These are phyloP conservation scores for Flexamia atlantica DNA, from an alignment of 2,888 invertebrate genomes.

Conservation along the genomic window DNA sequence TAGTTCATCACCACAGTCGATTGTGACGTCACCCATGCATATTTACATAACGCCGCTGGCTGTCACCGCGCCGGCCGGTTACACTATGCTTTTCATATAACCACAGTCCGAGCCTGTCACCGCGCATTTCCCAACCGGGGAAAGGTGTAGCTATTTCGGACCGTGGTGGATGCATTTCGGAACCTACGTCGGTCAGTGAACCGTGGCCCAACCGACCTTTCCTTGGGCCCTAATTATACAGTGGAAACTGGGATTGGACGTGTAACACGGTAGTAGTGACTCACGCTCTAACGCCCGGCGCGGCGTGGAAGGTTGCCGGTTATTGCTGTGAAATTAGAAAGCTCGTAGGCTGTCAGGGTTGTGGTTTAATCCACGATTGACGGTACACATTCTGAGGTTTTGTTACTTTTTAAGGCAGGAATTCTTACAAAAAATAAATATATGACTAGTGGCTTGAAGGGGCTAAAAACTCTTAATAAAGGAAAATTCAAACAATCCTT, in stretches of 20 bases:
- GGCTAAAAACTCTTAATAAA: too few relatives aligned
- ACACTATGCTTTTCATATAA: too few relatives aligned
- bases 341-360: too few relatives aligned
- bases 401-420: too few relatives aligned
- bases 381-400: too few relatives aligned
- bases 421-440: too few relatives aligned
- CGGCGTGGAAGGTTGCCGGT: conserved; percentile 1
- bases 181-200: not conserved
- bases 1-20: not conserved
- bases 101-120: not conserved
- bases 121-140: conserved; percentile 4
- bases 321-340: not conserved
- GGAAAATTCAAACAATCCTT: too few relatives aligned
- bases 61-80: too few relatives aligned
- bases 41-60: too few relatives aligned
- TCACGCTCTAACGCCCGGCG: not conserved
- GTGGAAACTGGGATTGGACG: conserved; percentile 6
- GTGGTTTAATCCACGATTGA: too few relatives aligned
- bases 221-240: conserved; percentile 28
- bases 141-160: conserved; percentile 22
- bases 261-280: not conserved
- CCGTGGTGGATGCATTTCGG: conserved; percentile 31
- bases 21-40: not conserved
- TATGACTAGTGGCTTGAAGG: too few relatives aligned
- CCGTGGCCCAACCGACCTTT: conserved; percentile 25